phyloP scores from a whole-genome alignment of 2,888 invertebrate genomes.

The Andrena bicolor region DNA sequence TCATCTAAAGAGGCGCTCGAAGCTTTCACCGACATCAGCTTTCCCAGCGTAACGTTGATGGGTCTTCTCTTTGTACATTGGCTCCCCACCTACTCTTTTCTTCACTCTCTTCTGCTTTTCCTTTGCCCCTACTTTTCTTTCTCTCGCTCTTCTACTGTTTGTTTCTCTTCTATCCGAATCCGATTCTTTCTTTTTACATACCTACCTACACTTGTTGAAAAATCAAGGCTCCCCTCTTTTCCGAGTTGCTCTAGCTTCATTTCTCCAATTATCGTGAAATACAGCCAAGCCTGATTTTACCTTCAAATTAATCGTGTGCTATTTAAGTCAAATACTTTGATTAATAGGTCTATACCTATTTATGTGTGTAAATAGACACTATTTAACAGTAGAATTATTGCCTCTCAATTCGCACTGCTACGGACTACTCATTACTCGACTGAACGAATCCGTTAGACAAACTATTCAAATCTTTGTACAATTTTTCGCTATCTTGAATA shows the following conservation, averaged over 20 bases:
- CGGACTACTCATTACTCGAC: not conserved
- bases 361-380: too few relatives aligned
- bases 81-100: conserved; percentile 59
- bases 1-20: conserved; percentile 69
- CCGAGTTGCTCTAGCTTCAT: too few relatives aligned
- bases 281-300: too few relatives aligned
- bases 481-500: not conserved
- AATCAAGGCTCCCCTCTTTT: too few relatives aligned
- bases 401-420: not conserved
- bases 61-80: conserved; percentile 64
- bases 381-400: too few relatives aligned
- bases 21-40: conserved; percentile 83
- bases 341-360: too few relatives aligned
- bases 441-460: not conserved
- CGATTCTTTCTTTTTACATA: not conserved
- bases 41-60: conserved; percentile 76
- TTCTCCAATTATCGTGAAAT: too few relatives aligned
- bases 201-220: too few relatives aligned
- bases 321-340: too few relatives aligned
- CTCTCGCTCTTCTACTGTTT: not conserved
- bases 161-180: not conserved
- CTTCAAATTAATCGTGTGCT: too few relatives aligned
- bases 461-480: not conserved
- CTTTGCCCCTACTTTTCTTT: not conserved
- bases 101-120: conserved; percentile 52